These are phyloP conservation scores for Oscheius myriophilus DNA, from an alignment of 2,888 invertebrate species.

Conservation along the genomic window DNA sequence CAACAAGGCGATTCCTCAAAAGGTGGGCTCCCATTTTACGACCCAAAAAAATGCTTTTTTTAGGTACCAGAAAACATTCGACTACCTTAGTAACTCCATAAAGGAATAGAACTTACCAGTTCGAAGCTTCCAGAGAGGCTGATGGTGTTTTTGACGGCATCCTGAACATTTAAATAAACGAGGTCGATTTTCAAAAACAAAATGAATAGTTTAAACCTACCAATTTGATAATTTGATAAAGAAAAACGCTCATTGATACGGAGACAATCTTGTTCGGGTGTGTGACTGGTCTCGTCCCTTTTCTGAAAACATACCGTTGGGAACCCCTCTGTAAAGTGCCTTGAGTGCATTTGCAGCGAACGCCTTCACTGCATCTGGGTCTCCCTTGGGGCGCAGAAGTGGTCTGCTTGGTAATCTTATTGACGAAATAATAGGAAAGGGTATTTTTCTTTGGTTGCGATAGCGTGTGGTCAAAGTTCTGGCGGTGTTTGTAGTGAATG, in stretches of 20 bases:
- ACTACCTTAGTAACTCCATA: slow-evolving; percentile 47
- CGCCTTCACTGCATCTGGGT: slow-evolving; percentile 14
- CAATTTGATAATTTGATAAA: slow-evolving; percentile 70
- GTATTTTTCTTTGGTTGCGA: no score
- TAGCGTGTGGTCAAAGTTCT: no score
- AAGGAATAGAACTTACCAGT: slow-evolving; percentile 57
- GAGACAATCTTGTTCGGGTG: slow-evolving; percentile 67
- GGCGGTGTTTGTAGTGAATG: no score
- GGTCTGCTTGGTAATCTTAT: slow-evolving; percentile 22
- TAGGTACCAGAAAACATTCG: slow-evolving; percentile 41
- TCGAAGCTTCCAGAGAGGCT: slow-evolving; percentile 69
- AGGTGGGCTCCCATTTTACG: slow-evolving; percentile 33
- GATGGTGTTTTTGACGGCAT: slow-evolving; percentile 70
- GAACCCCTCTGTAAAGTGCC: not conserved
- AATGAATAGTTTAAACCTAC: slow-evolving; percentile 41
- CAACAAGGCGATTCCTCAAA: slow-evolving; percentile 52
- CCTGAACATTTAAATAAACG: slow-evolving; percentile 48
- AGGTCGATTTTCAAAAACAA: slow-evolving; percentile 16
- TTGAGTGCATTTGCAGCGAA: slow-evolving; percentile 8
- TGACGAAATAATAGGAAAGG: slow-evolving; percentile 12
- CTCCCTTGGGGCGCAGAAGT: slow-evolving; percentile 16
- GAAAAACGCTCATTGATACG: slow-evolving; percentile 67
- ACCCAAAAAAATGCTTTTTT: not conserved
- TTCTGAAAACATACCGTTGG: slow-evolving; percentile 39
- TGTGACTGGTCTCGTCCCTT: slow-evolving; percentile 67